Conservation (phyloP, 2,797 vertebrate genomes). For the Malacoraja senta region DNA sequence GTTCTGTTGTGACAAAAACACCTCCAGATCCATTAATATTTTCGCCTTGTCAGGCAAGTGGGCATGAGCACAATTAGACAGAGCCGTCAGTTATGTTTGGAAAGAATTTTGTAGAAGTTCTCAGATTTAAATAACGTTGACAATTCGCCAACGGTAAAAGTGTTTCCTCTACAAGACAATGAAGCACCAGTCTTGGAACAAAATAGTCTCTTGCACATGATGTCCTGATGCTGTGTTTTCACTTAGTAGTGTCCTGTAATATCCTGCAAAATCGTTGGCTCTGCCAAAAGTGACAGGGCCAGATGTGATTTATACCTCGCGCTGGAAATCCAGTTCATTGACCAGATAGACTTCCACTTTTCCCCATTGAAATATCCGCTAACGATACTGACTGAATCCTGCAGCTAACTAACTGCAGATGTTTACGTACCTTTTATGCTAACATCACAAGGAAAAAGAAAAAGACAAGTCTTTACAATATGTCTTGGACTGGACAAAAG, state of each 20-base stretch:
- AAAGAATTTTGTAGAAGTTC: not conserved
- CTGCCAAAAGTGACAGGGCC: not conserved
- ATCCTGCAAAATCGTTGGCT: not conserved
- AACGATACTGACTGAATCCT: not conserved
- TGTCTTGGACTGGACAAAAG: not conserved
- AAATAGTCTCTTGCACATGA: not conserved
- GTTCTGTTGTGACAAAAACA: not conserved
- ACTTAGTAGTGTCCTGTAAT: not conserved
- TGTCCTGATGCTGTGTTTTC: not conserved
- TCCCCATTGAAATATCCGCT: not conserved
- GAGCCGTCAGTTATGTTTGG: not conserved
- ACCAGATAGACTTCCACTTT: not conserved
- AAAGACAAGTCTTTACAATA: not conserved
- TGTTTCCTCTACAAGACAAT: slow-evolving; percentile 15
- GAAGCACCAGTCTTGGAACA: not conserved
- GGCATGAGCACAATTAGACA: not conserved
- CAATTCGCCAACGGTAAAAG: not conserved
- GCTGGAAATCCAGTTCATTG: not conserved
- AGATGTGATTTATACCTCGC: not conserved
- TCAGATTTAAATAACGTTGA: not conserved
- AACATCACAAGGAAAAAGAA: not conserved
- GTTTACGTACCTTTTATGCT: not conserved
- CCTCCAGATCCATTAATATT: not conserved
- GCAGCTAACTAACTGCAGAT: not conserved
- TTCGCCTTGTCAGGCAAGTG: not conserved